phyloP scores from a whole-genome alignment of 2,888 invertebrate species.

The Furcula furcula region DNA sequence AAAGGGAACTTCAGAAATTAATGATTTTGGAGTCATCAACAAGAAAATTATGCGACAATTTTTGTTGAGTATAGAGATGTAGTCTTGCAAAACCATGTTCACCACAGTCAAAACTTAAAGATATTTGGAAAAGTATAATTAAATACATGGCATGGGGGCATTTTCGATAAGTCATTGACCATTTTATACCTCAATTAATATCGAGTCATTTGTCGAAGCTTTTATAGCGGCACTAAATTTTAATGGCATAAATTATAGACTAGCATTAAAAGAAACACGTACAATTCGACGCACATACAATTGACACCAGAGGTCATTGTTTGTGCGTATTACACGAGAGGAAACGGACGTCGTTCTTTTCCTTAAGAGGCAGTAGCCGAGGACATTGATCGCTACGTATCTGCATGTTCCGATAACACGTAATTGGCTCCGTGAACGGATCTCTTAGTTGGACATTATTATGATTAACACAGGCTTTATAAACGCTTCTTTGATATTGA shows the following conservation, averaged over 20 bases:
- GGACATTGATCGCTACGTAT: slow-evolving; percentile 48
- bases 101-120: too few relatives aligned
- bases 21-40: too few relatives aligned
- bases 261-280: slow-evolving; percentile 17
- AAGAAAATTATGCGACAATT: too few relatives aligned
- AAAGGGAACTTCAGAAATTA: too few relatives aligned
- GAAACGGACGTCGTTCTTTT: slow-evolving; percentile 55
- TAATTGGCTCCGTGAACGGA: background rate
- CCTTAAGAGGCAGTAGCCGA: slow-evolving; percentile 31
- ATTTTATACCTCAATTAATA: background rate
- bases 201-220: background rate
- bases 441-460: background rate
- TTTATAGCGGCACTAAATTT: slow-evolving; percentile 5
- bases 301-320: slow-evolving; percentile 41
- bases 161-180: background rate
- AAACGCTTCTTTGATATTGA: background rate
- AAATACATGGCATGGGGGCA: too few relatives aligned
- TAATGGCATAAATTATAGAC: slow-evolving; percentile 19
- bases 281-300: slow-evolving; percentile 27
- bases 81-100: too few relatives aligned
- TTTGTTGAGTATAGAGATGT: too few relatives aligned
- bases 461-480: background rate
- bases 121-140: too few relatives aligned
- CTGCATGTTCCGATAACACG: slow-evolving; percentile 21
- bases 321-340: slow-evolving; percentile 23